Conservation (phyloP, 1,140 invertebrate species). For the Drosophila mayri region DNA sequence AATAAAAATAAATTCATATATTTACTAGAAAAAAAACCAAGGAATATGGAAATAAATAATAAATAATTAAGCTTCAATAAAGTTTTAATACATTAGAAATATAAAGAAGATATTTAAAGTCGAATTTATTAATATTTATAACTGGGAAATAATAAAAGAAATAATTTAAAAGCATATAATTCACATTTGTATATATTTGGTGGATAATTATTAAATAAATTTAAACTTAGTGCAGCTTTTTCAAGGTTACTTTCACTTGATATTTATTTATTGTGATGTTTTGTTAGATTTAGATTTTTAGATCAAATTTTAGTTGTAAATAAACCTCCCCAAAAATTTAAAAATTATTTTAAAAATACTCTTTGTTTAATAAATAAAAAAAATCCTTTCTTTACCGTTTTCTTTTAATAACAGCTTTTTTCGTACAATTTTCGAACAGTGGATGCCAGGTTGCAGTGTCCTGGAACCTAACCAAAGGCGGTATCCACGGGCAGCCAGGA, state of each 20-base stretch:
- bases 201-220: background rate
- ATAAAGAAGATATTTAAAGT: no score
- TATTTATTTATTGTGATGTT: background rate
- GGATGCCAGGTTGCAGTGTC: constrained; percentile 1
- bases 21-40: no score
- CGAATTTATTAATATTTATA: no score
- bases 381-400: no score
- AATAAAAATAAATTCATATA: background rate
- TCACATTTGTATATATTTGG: background rate
- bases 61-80: no score
- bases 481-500: constrained; percentile 22
- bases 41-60: no score
- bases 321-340: background rate
- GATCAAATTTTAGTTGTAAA: background rate
- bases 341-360: background rate
- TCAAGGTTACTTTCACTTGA: background rate
- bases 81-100: no score
- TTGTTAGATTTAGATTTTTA: background rate
- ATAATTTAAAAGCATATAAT: background rate
- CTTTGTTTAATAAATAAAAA: no score
- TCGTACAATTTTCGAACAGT: background rate
- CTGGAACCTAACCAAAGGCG: constrained; percentile 30
- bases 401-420: no score
- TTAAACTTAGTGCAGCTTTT: background rate
- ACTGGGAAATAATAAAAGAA: background rate